Evolutionary conservation across 2,797 vertebrate genomes (phyloP).

Genomic region (Rachycentron canadum): DNA sequence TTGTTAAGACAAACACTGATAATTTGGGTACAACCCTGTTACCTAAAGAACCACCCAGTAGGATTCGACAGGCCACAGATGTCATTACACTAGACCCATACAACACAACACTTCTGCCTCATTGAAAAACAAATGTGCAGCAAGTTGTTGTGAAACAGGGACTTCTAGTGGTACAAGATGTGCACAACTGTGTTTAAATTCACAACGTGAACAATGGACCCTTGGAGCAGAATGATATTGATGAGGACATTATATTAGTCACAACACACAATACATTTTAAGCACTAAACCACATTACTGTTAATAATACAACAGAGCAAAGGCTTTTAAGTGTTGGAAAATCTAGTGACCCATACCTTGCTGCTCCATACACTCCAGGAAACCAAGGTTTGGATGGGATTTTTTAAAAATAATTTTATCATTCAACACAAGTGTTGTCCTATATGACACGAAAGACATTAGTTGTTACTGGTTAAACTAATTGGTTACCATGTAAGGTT

Average conservation of each 20-base stretch:
- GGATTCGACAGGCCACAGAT: too few species aligned
- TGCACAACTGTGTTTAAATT: background rate
- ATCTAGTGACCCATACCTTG: background rate
- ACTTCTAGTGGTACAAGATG: slow-evolving; percentile 9
- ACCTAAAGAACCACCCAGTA: background rate
- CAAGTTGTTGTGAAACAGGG: background rate
- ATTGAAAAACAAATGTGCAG: background rate
- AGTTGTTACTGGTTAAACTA: background rate
- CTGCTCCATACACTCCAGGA: background rate
- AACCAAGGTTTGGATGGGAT: background rate
- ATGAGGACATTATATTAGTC: background rate
- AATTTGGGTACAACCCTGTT: background rate
- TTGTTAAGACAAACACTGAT: background rate
- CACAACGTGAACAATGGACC: background rate
- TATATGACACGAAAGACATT: slow-evolving; percentile 25
- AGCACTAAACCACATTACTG: background rate
- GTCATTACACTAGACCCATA: background rate
- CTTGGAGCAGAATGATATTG: background rate
- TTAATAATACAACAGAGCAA: background rate
- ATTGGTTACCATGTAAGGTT: background rate
- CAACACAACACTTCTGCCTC: background rate
- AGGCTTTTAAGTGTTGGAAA: background rate
- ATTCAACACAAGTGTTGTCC: slow-evolving; percentile 18
- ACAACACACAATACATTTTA: background rate
- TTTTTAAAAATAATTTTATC: background rate